phyloP scores from a whole-genome alignment of 2,888 invertebrate species.

The Dioctria linearis region DNA sequence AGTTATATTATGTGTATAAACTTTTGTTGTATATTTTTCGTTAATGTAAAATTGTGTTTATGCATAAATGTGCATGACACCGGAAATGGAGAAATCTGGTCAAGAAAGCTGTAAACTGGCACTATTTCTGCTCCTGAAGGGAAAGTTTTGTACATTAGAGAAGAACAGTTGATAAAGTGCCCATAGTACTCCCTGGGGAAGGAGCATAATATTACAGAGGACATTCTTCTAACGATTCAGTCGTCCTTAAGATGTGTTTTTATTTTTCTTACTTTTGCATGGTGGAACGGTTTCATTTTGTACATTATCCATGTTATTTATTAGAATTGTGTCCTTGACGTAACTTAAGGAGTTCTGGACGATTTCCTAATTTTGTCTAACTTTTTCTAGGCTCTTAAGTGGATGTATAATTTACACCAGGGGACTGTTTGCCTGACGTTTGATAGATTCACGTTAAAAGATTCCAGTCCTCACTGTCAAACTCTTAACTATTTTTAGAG shows the following conservation, averaged over 20 bases:
- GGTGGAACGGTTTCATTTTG: constrained; percentile 8
- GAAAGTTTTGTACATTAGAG: not conserved
- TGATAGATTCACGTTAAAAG: not conserved
- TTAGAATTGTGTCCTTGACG: constrained; percentile 6
- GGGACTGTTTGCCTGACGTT: not conserved
- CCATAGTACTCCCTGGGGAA: constrained; percentile 10
- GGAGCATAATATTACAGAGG: constrained; percentile 8
- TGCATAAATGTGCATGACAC: constrained; percentile 23
- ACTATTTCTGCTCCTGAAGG: not conserved
- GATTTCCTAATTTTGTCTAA: constrained; percentile 13
- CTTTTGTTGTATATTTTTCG: not conserved
- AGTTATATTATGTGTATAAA: constrained; percentile 62
- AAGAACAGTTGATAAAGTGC: no score
- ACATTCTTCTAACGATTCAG: not conserved
- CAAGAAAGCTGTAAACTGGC: constrained; percentile 22
- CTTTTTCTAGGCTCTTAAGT: constrained; percentile 6
- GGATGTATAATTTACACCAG: constrained; percentile 20
- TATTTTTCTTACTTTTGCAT: constrained; percentile 9
- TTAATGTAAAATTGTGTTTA: constrained; percentile 18
- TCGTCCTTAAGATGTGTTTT: not conserved
- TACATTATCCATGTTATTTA: constrained; percentile 16
- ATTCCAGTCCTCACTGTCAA: not conserved
- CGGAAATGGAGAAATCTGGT: constrained; percentile 35
- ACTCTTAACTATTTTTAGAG: no score
- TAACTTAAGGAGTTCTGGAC: constrained; percentile 18